Evolutionary conservation across 2,113 vertebrate species (phyloP).

Genomic region (Syrmaticus mikado): DNA sequence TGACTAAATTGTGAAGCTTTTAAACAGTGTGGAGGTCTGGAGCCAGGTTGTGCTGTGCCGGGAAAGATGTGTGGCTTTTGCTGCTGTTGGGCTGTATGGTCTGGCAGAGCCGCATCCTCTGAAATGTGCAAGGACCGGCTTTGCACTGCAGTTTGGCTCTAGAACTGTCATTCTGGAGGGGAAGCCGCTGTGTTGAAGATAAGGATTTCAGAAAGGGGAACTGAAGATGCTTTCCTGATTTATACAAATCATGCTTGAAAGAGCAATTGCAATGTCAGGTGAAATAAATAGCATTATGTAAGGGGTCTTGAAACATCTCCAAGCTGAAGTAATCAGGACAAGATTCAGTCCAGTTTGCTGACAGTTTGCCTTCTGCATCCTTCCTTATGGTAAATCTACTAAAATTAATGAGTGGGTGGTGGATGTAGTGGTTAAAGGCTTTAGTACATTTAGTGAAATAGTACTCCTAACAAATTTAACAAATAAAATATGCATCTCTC

Average conservation of each 20-base stretch:
- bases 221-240: conserved; percentile 45
- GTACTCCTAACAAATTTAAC: neutral
- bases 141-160: neutral
- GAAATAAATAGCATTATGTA: conserved; percentile 58
- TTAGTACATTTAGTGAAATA: neutral
- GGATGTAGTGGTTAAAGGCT: neutral
- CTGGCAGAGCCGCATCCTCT: neutral
- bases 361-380: neutral
- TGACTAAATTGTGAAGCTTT: neutral
- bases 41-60: neutral
- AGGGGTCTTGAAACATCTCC: conserved; percentile 50
- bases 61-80: neutral
- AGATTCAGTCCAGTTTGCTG: conserved; percentile 38
- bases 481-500: neutral
- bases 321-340: conserved; percentile 58
- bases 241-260: conserved; percentile 58
- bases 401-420: neutral
- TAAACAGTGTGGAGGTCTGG: neutral
- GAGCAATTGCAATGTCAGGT: conserved; percentile 67
- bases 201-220: conserved; percentile 47
- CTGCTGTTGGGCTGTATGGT: neutral
- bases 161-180: neutral
- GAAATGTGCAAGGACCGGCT: neutral
- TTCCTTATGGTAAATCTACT: conserved; percentile 6
- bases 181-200: conserved; percentile 20